Percentiles rank a stretch among this genome's conserved stretches.
These are phyloP conservation scores for Scleropages formosus DNA, from an alignment of 2,797 vertebrate genomes.

Conservation along the genomic window DNA sequence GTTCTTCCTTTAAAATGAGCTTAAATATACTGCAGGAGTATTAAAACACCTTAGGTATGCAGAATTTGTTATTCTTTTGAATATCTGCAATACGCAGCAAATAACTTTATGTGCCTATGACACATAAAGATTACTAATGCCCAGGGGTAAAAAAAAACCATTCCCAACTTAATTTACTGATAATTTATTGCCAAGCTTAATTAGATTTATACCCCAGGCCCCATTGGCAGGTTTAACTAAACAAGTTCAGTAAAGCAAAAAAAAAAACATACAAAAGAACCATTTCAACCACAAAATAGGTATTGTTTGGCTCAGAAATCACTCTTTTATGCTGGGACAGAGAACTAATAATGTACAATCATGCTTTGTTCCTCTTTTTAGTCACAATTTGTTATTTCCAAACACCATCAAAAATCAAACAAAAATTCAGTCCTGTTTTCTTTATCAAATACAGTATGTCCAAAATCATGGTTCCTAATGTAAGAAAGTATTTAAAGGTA, in stretches of 20 bases:
- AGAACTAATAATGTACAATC: conserved; percentile 16
- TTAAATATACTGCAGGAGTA: conserved; percentile 11
- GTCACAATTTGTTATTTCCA: conserved; percentile 7
- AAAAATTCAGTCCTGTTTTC: background rate
- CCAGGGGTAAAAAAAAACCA: conserved; percentile 41
- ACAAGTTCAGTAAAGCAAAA: conserved; percentile 43
- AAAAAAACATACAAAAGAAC: conserved; percentile 41
- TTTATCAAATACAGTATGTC: background rate
- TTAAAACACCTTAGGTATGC: conserved; percentile 38
- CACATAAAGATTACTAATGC: conserved; percentile 35
- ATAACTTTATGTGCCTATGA: conserved; percentile 26
- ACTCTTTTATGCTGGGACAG: conserved; percentile 28
- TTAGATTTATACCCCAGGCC: conserved; percentile 51
- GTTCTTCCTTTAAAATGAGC: conserved; percentile 14
- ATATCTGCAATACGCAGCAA: conserved; percentile 22
- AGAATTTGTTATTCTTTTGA: conserved; percentile 34
- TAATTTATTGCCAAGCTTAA: conserved; percentile 54
- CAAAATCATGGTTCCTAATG: background rate
- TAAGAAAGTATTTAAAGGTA: background rate
- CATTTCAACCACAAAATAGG: conserved; percentile 5
- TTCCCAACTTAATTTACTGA: conserved; percentile 42
- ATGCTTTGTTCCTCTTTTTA: conserved; percentile 22
- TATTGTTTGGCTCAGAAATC: conserved; percentile 2
- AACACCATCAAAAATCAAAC: background rate
- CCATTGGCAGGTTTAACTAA: conserved; percentile 48